Evolutionary conservation across 2,888 invertebrate genomes (phyloP), one percentile per base, ranked within the genome.

Genomic region (Sialis fuliginosa): DNA sequence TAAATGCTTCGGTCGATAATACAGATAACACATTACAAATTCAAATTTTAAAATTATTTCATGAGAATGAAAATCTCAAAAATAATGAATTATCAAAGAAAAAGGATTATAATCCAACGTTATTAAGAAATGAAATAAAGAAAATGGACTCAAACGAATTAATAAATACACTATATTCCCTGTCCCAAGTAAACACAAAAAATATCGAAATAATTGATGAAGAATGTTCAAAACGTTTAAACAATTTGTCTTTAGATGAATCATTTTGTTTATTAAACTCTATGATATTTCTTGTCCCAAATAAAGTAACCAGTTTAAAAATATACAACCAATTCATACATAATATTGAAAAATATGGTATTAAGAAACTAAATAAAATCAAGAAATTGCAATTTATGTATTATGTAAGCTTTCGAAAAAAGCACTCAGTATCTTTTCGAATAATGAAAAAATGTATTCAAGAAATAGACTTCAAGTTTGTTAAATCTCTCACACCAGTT

Each of bases 351-450:
- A 37, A 10, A 12, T 37, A 31, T 9, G 31, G 32, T 22, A 31
- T 42, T 30, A 4, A 42, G 31, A 49, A 48, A 44, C 51, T 62
- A 31, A 52, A 51, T n/a, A 58, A 56, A 52, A 54, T 56, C 35
- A 58, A 65, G 40, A 51, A 63, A 33, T 49, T 66, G 33, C 60
- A 64, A 48, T 54, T 62, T 10, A 58, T 65, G 46, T 66, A 64
- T 55, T 65, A 62, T 54, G 52, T 62, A 39, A 62, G 62, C 32
- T 54, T 65, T 39, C 53, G 57, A 49, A 66, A 66, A 50, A 63
- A 62, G 52, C 51, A 42, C 9, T 49, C 49, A 31, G 53, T 57
- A 48, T 52, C 59, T 0, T 57, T 59, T 48, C 49, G 50, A 41
- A 50, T 58, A 41, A 44, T 64, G 41, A 55, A 53, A 40, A 53